Evolutionary conservation across 2,113 vertebrate genomes (phyloP), one percentile per base, ranked within the genome.

Genomic region (Cebidichthys violaceus): DNA sequence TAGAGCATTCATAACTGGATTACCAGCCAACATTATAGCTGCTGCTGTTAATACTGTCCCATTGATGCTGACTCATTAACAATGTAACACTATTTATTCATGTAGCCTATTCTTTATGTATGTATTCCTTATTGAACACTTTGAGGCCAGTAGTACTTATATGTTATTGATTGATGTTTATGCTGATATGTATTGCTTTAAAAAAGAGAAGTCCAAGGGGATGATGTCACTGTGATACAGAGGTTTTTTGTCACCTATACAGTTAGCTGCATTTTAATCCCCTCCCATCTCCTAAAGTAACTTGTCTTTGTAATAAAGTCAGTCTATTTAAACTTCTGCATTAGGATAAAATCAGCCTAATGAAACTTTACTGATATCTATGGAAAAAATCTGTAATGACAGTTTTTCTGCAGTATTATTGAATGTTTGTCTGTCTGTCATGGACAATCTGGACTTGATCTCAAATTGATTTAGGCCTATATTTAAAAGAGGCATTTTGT

Each of bases 391-490:
- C 8, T 15, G 24, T 20, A 37, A 71, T 59, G 47, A 66, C 66
- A 70, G 0, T 2, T 24, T 18, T 82, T 11, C 47, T 77, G 81
- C 81, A 83, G 55, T 33, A 37, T 64, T 22, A 6, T 13, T 69
- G 2, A 55, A 9, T 54, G 13, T 7, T 17, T 33, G 13, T 14
- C 9, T 24, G 2, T 18, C 20, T 64, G 33, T 35, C 33, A 29
- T 10, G 41, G 9, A 70, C 22, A 54, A 71, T 47, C 2, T 43
- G 47, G 47, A 52, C 15, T 37, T 35, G 8, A 35, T 52, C 43
- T 24, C 22, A 37, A 9, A 57, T 17, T 4, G 10, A 33, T 5
- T n/a, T 5, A 45, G 15, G 4, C 17, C 13, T 2, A 29, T 13
- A n/a, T 17, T 20, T 22, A 35, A 62, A 14, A 59, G 37, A 74